Base-by-base conservation (phyloP, 2,888 invertebrate species). In the Pecten maximus region DNA sequence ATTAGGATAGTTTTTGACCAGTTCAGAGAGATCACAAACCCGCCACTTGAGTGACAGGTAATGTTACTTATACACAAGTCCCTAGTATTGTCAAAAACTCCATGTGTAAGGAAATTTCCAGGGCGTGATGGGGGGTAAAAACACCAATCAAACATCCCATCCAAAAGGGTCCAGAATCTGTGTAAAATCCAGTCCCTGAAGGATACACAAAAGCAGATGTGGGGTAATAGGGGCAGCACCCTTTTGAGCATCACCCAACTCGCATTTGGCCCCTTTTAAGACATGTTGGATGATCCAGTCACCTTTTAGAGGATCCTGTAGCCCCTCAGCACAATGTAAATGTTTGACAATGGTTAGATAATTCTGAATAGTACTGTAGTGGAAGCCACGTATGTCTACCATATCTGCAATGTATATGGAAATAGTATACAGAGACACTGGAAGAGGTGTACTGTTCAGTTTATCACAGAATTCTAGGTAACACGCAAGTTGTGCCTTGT, bases 311-410 rank as follows among this genome's bases (percentile, higher is more conserved):
- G 88, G 88, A 19, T 88, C 88, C 19, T 19, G 40, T 35, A 88
- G 50, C 1, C 88, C 88, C 6, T 54, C 40, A 15, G 88, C 54
- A 40, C 60, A 40, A n/a, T 88, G 88, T 54, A 88, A 54, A 88
- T 88, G 88, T 40, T 88, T 88, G 40, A 88, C 40, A n/a, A 88
- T 88, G 28, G 28, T 39, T 23, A 88, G 50, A 48, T 88, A 44
- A 40, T 88, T 88, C 28, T 6, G 48, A 88, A 88, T 48, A 19
- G 88, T 88, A 16, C 48, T 19, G 50, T 88, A 88, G 16, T 23
- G 28, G 23, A 88, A 88, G 6, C n/a, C n/a, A 48, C 50, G 44
- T n/a, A 88, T 39, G 44, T 88, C 48, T 8, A 19, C 48, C 35
- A 88, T 35, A n/a, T 44, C 12, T 2, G 48, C 88, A 3, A 88